Base-by-base conservation (phyloP, 92 coral and sea anemone genomes). In the Virgularia gustaviana region DNA sequence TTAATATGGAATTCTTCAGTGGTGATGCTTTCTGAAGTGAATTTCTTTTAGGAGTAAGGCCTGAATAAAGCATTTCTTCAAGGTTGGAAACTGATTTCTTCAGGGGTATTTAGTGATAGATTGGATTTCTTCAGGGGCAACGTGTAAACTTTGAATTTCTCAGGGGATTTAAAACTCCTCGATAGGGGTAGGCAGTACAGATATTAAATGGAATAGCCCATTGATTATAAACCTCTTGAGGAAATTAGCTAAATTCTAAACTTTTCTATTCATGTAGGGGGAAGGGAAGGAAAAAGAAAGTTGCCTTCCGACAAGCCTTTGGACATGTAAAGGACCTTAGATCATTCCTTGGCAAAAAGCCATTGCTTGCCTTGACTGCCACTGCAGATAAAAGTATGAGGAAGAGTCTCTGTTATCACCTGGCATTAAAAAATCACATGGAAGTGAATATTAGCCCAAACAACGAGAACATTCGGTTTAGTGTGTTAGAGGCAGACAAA, bases 301-400 rank as follows among this genome's bases (percentile, higher is more conserved):
- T 78, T 28, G 89, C 89, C 10, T 85, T 85, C 70, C 79, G 85
- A 12, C 60, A 81, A 77, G 89, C 89, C 41, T 86, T 86, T 78
- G 90, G 90, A 27, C 72, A 65, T 28, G 80, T 86, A 24, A 81
- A 86, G 18, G 79, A 80, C 54, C 56, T 86, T 75, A 51, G 87
- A 23, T 86, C 87, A 6, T 86, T 86, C 67, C 32, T 86, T 1
- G 86, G 81, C 1, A 72, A 53, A n/a, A 82, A 81, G 64, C 82
- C 86, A 32, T 15, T 81, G 30, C 73, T 86, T 15, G 90, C 83
- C 3, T 76, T 81, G 9, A 81, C 89, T 27, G 83, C 89, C 35
- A 80, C 89, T 30, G 85, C 89, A 36, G 83, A 80, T 56, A 75
- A 52, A 31, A 41, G 36, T 23, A 83, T 83, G 83, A 60, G 82